Base-by-base conservation (phyloP, 2,797 vertebrate genomes). In the Botia almorhae region DNA sequence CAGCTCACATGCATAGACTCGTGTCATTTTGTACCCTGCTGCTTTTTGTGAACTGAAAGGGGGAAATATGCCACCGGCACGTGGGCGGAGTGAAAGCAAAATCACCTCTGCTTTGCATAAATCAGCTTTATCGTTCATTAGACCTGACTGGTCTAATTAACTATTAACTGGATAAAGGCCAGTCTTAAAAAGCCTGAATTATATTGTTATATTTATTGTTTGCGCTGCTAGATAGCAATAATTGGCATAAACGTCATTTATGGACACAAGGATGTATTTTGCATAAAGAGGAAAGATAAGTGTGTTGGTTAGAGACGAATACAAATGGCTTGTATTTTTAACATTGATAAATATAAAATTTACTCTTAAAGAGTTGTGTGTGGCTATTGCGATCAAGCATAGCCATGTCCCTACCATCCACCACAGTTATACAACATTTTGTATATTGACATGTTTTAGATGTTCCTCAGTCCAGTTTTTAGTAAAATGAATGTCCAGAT, bases 401-500 rank as follows among this genome's bases (percentile, higher is more conserved):
- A 1, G 56, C 50, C 5, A 43, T 26, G 36, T 74, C 33, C 17
- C 13, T 4, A 61, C 21, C 36, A 26, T n/a, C 21, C 43, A 60
- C 55, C 69, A 75, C 4, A 8, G 13, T 43, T 56, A 56, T 36
- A 56, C 56, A 68, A 76, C 63, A 33, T 56, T 39, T 58, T 76
- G 74, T 55, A 33, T 68, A 76, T 56, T 58, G 63, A 76, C 53
- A 33, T 33, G 75, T 39, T 33, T 10, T 69, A 17, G 39, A 69
- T 78, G 53, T 43, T 7, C 39, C 7, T 29, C 51, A 60, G 53
- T 55, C 68, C 17, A 17, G 17, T 39, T 69, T 69, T 36, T 76
- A 78, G 60, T n/a, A 14, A 17, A 74, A 85, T 81, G 60, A 43
- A 43, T 43, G 39, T 39, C 36, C 53, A 61, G 81, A 56, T 29